phyloP scores from a whole-genome alignment of 2,888 invertebrate species.

The Lochmaea capreae region DNA sequence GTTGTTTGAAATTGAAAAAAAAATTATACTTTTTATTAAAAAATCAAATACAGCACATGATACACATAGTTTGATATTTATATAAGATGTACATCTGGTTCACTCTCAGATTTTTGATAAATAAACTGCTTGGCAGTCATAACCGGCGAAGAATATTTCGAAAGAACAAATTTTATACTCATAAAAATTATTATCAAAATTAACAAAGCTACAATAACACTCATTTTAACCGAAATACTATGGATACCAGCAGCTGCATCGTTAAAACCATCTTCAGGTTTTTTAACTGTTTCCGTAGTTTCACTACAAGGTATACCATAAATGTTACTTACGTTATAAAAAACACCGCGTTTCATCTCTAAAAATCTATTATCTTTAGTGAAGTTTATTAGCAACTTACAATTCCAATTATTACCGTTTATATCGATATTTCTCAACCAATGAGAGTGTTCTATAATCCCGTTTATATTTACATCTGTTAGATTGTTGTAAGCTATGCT shows the following conservation, averaged over 20 bases:
- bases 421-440: slow-evolving; percentile 38
- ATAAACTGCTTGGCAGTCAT: slow-evolving; percentile 33
- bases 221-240: slow-evolving; percentile 34
- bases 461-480: slow-evolving; percentile 34
- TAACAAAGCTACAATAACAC: slow-evolving; percentile 21
- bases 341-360: slow-evolving; percentile 19
- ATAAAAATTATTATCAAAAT: slow-evolving; percentile 25
- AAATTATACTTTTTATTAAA: too few species aligned
- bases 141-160: slow-evolving; percentile 30
- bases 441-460: slow-evolving; percentile 23
- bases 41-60: too few species aligned
- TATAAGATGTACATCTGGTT: slow-evolving; percentile 40
- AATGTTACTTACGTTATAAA: slow-evolving; percentile 41
- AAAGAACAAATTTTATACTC: slow-evolving; percentile 25
- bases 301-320: slow-evolving; percentile 39
- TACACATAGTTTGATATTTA: slow-evolving; percentile 15
- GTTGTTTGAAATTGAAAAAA: too few species aligned
- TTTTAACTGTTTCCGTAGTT: background rate
- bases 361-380: slow-evolving; percentile 23
- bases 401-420: slow-evolving; percentile 40
- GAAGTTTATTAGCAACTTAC: slow-evolving; percentile 30
- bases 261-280: slow-evolving; percentile 20
- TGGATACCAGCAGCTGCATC: slow-evolving; percentile 2
- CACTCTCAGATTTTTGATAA: slow-evolving; percentile 36
- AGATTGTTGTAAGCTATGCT: slow-evolving; percentile 40